Conservation (phyloP, 2,113 vertebrate genomes). For the Thymallus thymallus region DNA sequence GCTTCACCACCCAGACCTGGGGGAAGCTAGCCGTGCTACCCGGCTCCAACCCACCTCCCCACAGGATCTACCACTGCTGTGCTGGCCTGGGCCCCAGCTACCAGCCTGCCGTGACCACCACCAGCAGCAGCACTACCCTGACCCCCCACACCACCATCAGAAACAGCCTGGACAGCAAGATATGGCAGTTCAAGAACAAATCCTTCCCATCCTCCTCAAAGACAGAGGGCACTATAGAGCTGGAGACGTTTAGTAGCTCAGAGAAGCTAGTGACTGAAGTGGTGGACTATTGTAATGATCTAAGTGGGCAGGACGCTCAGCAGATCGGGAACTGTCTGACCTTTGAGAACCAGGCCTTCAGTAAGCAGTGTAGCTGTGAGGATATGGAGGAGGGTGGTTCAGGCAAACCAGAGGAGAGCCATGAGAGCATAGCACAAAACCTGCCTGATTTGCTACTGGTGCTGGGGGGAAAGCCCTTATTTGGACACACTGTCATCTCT, state of each 20-base stretch:
- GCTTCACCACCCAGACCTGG: constrained; percentile 74
- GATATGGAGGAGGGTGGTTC: constrained; percentile 16
- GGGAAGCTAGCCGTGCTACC: constrained; percentile 60
- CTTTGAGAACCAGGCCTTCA: constrained; percentile 65
- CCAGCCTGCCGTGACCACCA: constrained; percentile 21
- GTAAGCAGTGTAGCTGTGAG: constrained; percentile 26
- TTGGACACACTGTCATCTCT: constrained; percentile 62
- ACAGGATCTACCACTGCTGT: constrained; percentile 79
- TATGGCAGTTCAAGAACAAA: constrained; percentile 68
- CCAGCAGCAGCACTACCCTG: not conserved
- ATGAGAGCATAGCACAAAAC: constrained; percentile 40
- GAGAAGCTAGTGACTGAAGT: not conserved
- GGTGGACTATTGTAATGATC: constrained; percentile 7
- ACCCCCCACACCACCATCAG: not conserved
- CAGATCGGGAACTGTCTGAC: constrained; percentile 45
- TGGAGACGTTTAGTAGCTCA: constrained; percentile 70
- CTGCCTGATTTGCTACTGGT: constrained; percentile 75
- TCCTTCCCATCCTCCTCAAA: constrained; percentile 56
- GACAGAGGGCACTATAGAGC: constrained; percentile 71
- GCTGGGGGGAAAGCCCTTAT: constrained; percentile 77
- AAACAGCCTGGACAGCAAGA: constrained; percentile 23
- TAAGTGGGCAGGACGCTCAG: constrained; percentile 14
- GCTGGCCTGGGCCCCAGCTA: constrained; percentile 74
- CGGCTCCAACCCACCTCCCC: constrained; percentile 52
- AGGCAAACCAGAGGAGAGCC: too few relatives aligned